Evolutionary conservation across 1,140 invertebrate genomes (phyloP).

Genomic region (Diachasmimorpha longicaudata): DNA sequence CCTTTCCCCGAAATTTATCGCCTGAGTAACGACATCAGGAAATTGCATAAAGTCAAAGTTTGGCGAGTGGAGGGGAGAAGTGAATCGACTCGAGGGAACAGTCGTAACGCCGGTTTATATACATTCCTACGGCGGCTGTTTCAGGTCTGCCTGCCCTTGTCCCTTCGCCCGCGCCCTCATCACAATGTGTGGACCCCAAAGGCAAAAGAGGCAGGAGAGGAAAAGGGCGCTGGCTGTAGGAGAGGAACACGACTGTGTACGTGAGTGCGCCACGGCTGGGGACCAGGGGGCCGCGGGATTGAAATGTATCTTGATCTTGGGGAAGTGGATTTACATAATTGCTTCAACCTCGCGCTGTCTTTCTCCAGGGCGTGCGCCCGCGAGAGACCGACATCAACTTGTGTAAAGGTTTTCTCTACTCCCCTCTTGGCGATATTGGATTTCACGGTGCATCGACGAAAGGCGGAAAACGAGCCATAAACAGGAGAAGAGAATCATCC

Average conservation of each 20-base stretch:
- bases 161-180: background rate
- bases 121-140: background rate
- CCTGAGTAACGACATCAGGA: background rate
- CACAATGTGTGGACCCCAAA: background rate
- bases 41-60: background rate
- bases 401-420: background rate
- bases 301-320: conserved; percentile 52
- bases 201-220: background rate
- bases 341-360: conserved; percentile 45
- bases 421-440: conserved; percentile 43
- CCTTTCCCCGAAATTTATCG: background rate
- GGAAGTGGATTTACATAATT: conserved; percentile 52
- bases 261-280: background rate
- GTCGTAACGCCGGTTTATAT: background rate
- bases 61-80: background rate
- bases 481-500: background rate
- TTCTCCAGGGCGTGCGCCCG: background rate
- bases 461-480: conserved; percentile 26
- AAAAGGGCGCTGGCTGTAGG: background rate
- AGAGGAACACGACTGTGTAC: background rate
- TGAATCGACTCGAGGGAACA: background rate
- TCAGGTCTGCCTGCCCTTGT: background rate
- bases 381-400: background rate
- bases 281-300: conserved; percentile 34
- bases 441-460: conserved; percentile 35